These are phyloP conservation scores for Physocephala rufipes DNA, from an alignment of 2,888 invertebrate species.

Conservation along the genomic window DNA sequence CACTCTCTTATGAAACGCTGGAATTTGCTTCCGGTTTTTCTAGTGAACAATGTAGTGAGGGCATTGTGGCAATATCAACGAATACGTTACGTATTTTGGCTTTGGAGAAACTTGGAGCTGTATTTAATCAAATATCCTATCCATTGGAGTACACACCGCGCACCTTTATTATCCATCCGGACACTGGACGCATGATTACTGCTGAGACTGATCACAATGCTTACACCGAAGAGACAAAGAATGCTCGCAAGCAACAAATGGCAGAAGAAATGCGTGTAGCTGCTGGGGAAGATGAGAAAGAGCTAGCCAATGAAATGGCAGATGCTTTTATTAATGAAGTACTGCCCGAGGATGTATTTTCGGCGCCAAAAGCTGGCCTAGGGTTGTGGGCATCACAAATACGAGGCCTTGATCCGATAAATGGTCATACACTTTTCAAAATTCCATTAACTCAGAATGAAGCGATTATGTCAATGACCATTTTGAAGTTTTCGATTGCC, in stretches of 20 bases:
- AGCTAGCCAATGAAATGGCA: constrained; percentile 96
- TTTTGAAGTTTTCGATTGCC: constrained; percentile 79
- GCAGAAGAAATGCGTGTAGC: constrained; percentile 98
- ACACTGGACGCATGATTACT: constrained; percentile 87
- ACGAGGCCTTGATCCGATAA: constrained; percentile 85
- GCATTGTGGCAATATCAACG: constrained; percentile 98
- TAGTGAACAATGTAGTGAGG: constrained; percentile 97
- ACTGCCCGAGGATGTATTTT: constrained; percentile 91
- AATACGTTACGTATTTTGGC: constrained; percentile 97
- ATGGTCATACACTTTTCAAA: constrained; percentile 79
- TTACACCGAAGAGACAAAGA: constrained; percentile 96
- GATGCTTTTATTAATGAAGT: constrained; percentile 95
- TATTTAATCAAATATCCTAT: constrained; percentile 95
- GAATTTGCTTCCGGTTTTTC: constrained; percentile 98
- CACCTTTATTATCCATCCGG: constrained; percentile 91
- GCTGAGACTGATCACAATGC: constrained; percentile 99
- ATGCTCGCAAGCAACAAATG: constrained; percentile 90
- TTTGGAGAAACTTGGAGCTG: constrained; percentile 96
- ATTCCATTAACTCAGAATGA: constrained; percentile 94
- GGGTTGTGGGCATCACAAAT: constrained; percentile 97
- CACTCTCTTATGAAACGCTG: constrained; percentile 93
- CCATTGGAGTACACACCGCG: constrained; percentile 96
- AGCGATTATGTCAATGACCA: constrained; percentile 88
- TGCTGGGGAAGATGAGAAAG: constrained; percentile 94
- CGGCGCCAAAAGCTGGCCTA: constrained; percentile 93